A percentile compares a stretch with the other conserved stretches of the same genome.
These are phyloP conservation scores for Serripes groenlandicus DNA, from an alignment of 2,888 invertebrate genomes.

Conservation along the genomic window DNA sequence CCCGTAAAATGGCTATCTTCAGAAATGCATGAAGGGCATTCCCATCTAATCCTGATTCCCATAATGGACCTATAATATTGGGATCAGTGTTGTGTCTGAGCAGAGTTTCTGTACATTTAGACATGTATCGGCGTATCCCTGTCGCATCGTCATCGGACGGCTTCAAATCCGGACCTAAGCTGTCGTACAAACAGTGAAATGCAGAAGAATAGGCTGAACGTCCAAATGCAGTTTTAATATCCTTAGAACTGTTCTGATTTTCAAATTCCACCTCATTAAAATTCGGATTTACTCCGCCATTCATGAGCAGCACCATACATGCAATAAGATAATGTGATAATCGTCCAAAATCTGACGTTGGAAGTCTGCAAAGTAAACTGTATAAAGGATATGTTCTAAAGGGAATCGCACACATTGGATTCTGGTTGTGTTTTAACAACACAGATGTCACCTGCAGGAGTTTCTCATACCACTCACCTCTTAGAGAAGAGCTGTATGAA, in stretches of 20 bases:
- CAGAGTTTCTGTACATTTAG: conserved; percentile 74
- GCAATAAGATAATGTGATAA: conserved; percentile 73
- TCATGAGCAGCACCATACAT: conserved; percentile 72
- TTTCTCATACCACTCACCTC: conserved; percentile 74
- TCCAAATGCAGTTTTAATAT: conserved; percentile 76
- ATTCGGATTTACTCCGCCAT: conserved; percentile 82
- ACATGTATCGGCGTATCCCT: conserved; percentile 63
- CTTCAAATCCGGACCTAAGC: conserved; percentile 67
- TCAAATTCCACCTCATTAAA: conserved; percentile 80
- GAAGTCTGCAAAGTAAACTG: conserved; percentile 78
- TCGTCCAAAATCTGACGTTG: conserved; percentile 73
- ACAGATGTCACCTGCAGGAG: conserved; percentile 78
- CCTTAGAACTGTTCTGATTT: conserved; percentile 51
- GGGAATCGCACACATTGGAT: conserved; percentile 74
- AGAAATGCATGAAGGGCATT: conserved; percentile 77
- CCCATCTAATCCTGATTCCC: conserved; percentile 61
- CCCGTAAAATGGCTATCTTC: conserved; percentile 62
- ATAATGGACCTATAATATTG: conserved; percentile 67
- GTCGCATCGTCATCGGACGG: conserved; percentile 61
- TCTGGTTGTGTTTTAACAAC: conserved; percentile 75
- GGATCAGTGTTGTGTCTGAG: conserved; percentile 76
- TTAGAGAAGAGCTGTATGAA: conserved; percentile 78
- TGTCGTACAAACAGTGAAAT: conserved; percentile 76
- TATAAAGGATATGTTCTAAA: conserved; percentile 82
- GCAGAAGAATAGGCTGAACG: conserved; percentile 79